Base-by-base conservation (phyloP, 2,888 invertebrate species). In the Eueremaeus valkanovi region DNA sequence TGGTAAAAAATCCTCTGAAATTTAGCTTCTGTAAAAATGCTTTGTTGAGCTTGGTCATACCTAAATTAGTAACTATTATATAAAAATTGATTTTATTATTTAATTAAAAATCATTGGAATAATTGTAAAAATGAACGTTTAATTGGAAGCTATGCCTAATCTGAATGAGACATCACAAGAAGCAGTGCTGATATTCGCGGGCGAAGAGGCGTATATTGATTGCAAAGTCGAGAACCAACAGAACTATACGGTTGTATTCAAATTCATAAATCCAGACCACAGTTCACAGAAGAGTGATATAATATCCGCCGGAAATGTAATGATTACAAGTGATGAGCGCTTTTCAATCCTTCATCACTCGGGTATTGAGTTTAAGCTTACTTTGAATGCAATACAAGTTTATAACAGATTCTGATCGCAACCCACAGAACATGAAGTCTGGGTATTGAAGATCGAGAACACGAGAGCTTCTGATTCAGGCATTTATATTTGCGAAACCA, bases 401-500 rank as follows among this genome's bases (percentile, higher is more conserved):
- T n/a, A n/a, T n/a, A n/a, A n/a, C n/a, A n/a, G n/a, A n/a, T n/a
- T n/a, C n/a, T n/a, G n/a, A n/a, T n/a, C n/a, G n/a, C n/a, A n/a
- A n/a, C n/a, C n/a, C n/a, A 13, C 33, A 63, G 63, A 63, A 33
- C 92, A 92, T 0, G 92, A 92, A 81, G 92, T 92, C n/a, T 92
- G 92, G 92, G 92, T 92, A 55, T 86, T 92, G 72, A 88, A 91
- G 78, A 91, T 92, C 81, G 89, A 89, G 82, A 85, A 87, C 24
- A 88, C 89, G n/a, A 88, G 87, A 81, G 85, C 88, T 0, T 85
- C 88, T 0, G 92, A 92, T 82, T 88, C 90, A 0, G 92, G 92
- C 0, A 86, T 91, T 49, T 92, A 92, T 83, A 88, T 89, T 80
- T 92, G 92, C 81, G 92, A 92, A 84, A 88, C 92, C 21, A 92